Base-by-base conservation (phyloP, 2,113 vertebrate genomes). In the Rallus limicola region DNA sequence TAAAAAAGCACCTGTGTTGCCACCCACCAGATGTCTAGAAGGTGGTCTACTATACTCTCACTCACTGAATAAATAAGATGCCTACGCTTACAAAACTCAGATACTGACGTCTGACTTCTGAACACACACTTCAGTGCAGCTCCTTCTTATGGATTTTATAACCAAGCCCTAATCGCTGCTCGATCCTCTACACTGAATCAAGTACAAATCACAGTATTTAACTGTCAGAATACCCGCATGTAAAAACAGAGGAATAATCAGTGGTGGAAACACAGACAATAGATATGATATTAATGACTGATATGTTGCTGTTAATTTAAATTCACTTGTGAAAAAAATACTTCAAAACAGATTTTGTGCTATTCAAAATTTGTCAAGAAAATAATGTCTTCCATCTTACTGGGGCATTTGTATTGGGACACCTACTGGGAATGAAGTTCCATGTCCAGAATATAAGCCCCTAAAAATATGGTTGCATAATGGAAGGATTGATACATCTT, bases 21-120 rank as follows among this genome's bases (percentile, higher is more conserved):
- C 95, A 96, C 93, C 87, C 95, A 94, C 92, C 65, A 79, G 69
- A 62, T 86, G 84, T 59, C 90, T 94, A 82, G 83, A 89, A 92
- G 90, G 93, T 96, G 95, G 95, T 96, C 95, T 84, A 40, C 77
- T 58, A 24, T 0, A 0, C 42, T 71, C n/a, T 70, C 12, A 29
- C 25, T 60, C 90, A 36, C 46, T 36, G 77, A 55, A 75, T 87
- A 83, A 83, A 31, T 59, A 83, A 86, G 72, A 63, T 3, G 2
- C 36, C 25, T 88, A 10, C 52, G 46, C 58, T 82, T 53, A 56
- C 11, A 71, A 59, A 93, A 64, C 29, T 33, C 42, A 60, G 81
- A 64, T 64, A 78, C 26, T 23, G 46, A 46, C 25, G 19, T 50
- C 69, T 89, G 69, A 92, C 60, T 91, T 70, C 60, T 5, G 0